phyloP scores from a whole-genome alignment of 2,888 invertebrate species.

The Ormyrus rosae region DNA sequence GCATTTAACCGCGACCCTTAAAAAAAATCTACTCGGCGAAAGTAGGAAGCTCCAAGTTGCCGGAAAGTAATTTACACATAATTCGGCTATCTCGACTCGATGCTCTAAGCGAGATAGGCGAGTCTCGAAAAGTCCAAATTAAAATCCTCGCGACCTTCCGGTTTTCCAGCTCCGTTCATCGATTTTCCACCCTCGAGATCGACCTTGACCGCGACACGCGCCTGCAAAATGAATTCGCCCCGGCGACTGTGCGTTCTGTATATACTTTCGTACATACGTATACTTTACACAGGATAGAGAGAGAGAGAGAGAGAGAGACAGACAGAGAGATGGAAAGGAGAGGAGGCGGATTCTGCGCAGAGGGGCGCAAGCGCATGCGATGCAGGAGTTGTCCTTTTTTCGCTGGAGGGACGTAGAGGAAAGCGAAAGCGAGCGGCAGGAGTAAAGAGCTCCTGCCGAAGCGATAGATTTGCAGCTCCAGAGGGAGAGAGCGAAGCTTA shows the following conservation, averaged over 20 bases:
- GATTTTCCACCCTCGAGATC: constrained; percentile 51
- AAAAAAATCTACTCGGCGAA: too few species aligned
- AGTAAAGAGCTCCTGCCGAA: too few species aligned
- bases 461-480: too few species aligned
- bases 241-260: constrained; percentile 24
- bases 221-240: constrained; percentile 41
- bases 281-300: not conserved
- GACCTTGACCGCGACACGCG: constrained; percentile 53
- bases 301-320: too few species aligned
- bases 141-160: constrained; percentile 30
- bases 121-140: constrained; percentile 39
- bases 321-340: not conserved
- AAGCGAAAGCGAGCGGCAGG: too few species aligned
- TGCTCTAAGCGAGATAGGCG: not conserved
- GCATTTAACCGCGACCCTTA: too few species aligned
- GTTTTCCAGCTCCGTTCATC: constrained; percentile 34
- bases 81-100: not conserved
- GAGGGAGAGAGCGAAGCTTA: too few species aligned
- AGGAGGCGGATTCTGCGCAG: constrained; percentile 18
- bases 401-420: not conserved
- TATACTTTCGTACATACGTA: not conserved
- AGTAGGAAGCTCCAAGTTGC: too few species aligned
- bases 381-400: not conserved
- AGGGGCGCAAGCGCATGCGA: not conserved
- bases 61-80: not conserved